Evolutionary conservation across 2,113 vertebrate genomes (phyloP).

Genomic region (Neodontobutis hainanensis): DNA sequence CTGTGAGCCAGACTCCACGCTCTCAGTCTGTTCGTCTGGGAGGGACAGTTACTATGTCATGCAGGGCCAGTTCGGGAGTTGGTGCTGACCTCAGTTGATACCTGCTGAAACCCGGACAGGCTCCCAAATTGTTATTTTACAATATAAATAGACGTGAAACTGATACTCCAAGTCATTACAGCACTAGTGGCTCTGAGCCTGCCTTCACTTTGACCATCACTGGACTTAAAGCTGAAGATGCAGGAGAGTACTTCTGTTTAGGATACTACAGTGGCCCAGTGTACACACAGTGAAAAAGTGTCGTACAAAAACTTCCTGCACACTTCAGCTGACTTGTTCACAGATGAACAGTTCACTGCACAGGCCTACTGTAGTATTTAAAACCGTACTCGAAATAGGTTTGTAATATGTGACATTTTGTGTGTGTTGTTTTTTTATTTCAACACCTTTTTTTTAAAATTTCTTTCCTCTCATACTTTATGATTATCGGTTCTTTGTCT

Average conservation of each 20-base stretch:
- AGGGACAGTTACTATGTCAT: constrained; percentile 30
- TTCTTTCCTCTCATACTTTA: too few species aligned
- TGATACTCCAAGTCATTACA: constrained; percentile 44
- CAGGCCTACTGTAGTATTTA: too few species aligned
- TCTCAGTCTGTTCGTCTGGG: constrained; percentile 20
- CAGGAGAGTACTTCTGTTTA: constrained; percentile 61
- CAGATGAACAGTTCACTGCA: constrained; percentile 17
- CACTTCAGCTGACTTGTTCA: neutral
- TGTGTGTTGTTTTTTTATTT: too few species aligned
- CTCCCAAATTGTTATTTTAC: constrained; percentile 58
- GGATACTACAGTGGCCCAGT: rapidly evolving
- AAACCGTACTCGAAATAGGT: constrained; percentile 11
- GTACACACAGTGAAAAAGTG: constrained; percentile 54
- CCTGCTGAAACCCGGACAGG: constrained; percentile 56
- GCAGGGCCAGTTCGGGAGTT: constrained; percentile 14
- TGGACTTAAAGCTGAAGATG: constrained; percentile 52
- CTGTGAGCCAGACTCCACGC: constrained; percentile 37
- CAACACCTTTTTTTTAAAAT: too few species aligned
- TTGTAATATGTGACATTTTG: constrained; percentile 49
- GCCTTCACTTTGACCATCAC: constrained; percentile 60
- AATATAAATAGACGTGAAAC: neutral
- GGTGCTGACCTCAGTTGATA: constrained; percentile 33
- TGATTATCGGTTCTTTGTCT: neutral
- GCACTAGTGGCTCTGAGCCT: constrained; percentile 45
- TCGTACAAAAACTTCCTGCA: constrained; percentile 55